Evolutionary conservation across 1,140 invertebrate genomes (phyloP), one percentile per base, ranked within the genome.

Genomic region (Heliconius hermathena): DNA sequence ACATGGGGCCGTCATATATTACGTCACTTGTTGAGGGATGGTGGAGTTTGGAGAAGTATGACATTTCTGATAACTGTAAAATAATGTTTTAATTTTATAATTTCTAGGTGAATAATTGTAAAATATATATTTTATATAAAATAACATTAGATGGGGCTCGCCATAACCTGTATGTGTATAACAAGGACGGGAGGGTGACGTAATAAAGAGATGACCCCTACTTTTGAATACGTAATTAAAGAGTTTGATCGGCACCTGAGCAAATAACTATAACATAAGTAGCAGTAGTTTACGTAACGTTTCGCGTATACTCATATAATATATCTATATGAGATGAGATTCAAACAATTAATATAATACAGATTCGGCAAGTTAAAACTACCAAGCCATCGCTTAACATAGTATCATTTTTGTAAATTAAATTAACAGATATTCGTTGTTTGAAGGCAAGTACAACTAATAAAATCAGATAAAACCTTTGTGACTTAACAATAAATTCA

Each of bases 401-500:
- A 81, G 71, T 79, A 77, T 3, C 52, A 26, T 18, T 81, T 74
- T 81, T 73, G 71, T 78, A 81, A 83, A 84, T 83, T 77, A 86
- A 80, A 79, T 86, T 89, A 91, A 90, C 89, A 90, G 87, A 89
- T 79, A 89, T 93, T 94, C 93, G 92, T 94, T 94, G 93, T 94
- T 81, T 91, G 86, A 87, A 90, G 78, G 60, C 60, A 66, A 86
- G 82, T 89, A 82, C 79, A 82, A 90, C 85, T 90, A 90, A 91
- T 89, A 86, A 72, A 89, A 89, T 84, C 78, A 83, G 85, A 84
- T 87, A 90, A 86, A 88, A 89, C 86, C 89, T 94, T 94, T 94
- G 93, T 94, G 93, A 94, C 93, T 92, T 92, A 92, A 90, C 83
- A 88, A 90, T 91, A 90, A 90, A 90, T 89, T 91, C 85, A 89